A percentile compares a stretch with the other conserved stretches of the same genome.
Conservation (phyloP, 2,888 invertebrate species). For the Chironomus riparius region DNA sequence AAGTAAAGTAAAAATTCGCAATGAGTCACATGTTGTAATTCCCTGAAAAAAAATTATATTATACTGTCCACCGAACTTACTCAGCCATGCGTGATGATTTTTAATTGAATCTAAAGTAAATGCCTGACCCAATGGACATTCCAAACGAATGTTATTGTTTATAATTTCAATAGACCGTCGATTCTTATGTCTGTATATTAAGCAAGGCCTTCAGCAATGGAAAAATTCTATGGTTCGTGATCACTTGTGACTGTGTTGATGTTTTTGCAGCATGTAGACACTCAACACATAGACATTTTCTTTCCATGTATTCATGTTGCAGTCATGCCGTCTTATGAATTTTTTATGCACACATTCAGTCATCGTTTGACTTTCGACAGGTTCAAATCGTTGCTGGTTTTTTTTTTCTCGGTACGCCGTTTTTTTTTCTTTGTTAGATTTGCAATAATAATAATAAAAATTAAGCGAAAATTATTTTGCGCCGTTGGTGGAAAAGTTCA, state of each 20-base stretch:
- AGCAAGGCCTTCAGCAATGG: too few species aligned
- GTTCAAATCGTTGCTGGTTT: background rate
- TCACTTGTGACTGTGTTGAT: too few species aligned
- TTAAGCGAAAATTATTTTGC: too few species aligned
- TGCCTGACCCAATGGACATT: background rate
- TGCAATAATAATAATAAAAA: too few species aligned
- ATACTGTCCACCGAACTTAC: background rate
- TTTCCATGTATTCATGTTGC: too few species aligned
- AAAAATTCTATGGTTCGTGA: too few species aligned
- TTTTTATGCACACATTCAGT: background rate
- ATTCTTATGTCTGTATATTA: too few species aligned
- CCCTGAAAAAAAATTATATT: background rate
- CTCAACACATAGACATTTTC: too few species aligned
- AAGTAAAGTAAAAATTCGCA: background rate
- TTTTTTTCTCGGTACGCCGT: background rate
- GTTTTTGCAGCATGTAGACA: too few species aligned
- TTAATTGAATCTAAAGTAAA: background rate
- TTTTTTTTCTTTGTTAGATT: too few species aligned
- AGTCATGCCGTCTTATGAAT: background rate
- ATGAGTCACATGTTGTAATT: slow-evolving; percentile 1
- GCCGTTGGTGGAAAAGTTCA: background rate
- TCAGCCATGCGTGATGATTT: slow-evolving; percentile 8
- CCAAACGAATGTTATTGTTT: background rate
- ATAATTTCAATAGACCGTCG: too few species aligned
- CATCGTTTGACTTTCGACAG: background rate